Evolutionary conservation across 2,888 invertebrate genomes (phyloP).

Genomic region (Xestoiulus laeticollis): DNA sequence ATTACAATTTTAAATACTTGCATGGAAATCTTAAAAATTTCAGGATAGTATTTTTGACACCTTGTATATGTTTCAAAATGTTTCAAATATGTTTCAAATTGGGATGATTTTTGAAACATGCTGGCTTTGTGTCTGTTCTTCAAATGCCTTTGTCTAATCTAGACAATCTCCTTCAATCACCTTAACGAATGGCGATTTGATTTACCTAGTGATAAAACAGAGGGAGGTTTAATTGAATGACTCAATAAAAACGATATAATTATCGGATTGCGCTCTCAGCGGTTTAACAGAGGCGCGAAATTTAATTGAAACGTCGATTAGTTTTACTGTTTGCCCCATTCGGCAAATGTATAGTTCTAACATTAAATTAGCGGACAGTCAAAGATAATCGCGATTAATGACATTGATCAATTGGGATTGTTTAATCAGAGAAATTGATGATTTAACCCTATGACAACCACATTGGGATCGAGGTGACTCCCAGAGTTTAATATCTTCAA

Average conservation of each 20-base stretch:
- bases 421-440: too few relatives aligned
- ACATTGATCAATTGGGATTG: neutral
- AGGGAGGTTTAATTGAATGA: neutral
- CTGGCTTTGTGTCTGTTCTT: neutral
- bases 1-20: too few relatives aligned
- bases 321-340: neutral
- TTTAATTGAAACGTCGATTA: constrained; percentile 2
- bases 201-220: neutral
- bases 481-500: too few relatives aligned
- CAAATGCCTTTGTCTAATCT: neutral
- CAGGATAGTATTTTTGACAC: too few relatives aligned
- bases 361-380: neutral
- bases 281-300: neutral
- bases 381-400: constrained; percentile 3
- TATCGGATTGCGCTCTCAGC: neutral
- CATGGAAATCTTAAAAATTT: too few relatives aligned
- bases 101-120: too few relatives aligned
- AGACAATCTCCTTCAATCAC: neutral
- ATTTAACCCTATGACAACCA: too few relatives aligned
- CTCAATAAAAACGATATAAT: neutral
- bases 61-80: too few relatives aligned
- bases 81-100: too few relatives aligned
- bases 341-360: neutral
- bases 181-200: neutral
- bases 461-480: too few relatives aligned